Conservation (phyloP, 2,888 invertebrate species). For the Parelbella ahira region DNA sequence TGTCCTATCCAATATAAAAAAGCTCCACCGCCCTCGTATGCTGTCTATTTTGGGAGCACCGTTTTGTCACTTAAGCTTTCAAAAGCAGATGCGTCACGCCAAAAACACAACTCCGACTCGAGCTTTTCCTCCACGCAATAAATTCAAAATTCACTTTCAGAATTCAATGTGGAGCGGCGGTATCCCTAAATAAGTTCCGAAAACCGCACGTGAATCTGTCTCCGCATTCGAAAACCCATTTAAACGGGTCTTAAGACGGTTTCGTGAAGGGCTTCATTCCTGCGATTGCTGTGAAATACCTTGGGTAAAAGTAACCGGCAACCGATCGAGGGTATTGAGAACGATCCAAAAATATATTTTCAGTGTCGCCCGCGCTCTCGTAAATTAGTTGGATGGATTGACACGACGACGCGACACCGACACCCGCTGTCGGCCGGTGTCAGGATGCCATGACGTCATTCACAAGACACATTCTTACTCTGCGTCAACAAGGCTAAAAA, state of each 20-base stretch:
- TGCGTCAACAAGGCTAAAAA: too few relatives aligned
- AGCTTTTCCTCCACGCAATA: conserved; percentile 6
- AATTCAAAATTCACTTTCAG: conserved; percentile 16
- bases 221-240: too few relatives aligned
- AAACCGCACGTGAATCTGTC: conserved; percentile 10
- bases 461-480: too few relatives aligned
- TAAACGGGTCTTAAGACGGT: conserved; percentile 2
- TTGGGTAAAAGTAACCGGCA: conserved; percentile 12
- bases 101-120: conserved; percentile 6
- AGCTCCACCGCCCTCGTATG: conserved; percentile 3
- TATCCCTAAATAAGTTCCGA: conserved; percentile 4
- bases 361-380: conserved; percentile 32
- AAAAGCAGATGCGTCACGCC: conserved; percentile 23
- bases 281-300: conserved; percentile 3
- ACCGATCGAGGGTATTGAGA: conserved; percentile 30
- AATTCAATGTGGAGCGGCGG: conserved; percentile 3
- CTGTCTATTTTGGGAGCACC: conserved; percentile 12
- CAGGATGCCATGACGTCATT: conserved; percentile 34
- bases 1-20: background rate
- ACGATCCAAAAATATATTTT: conserved; percentile 36
- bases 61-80: conserved; percentile 16
- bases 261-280: too few relatives aligned
- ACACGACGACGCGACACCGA: conserved; percentile 39
- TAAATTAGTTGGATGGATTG: conserved; percentile 43
- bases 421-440: conserved; percentile 42